Conservation (phyloP, 2,113 vertebrate species). For the Chlorodrepanis virens region DNA sequence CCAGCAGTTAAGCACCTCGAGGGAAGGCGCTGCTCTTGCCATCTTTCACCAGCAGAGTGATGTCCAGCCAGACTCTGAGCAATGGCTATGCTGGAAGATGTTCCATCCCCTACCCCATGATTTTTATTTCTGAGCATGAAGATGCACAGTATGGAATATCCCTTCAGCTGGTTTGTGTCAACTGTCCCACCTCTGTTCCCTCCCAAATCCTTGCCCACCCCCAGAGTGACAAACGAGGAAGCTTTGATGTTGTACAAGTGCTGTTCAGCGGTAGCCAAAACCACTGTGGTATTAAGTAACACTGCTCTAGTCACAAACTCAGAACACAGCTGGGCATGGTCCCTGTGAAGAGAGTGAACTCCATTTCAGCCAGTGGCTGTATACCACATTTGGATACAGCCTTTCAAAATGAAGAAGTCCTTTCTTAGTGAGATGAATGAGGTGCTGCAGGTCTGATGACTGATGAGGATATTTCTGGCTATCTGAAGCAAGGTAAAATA, state of each 20-base stretch:
- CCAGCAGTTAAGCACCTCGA: neutral
- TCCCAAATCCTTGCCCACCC: neutral
- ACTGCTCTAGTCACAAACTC: neutral
- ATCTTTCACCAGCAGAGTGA: fast-evolving
- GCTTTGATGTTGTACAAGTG: neutral
- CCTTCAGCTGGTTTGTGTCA: fast-evolving
- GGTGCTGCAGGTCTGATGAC: neutral
- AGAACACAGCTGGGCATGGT: neutral
- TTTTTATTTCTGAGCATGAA: neutral
- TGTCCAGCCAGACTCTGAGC: neutral
- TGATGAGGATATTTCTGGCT: neutral
- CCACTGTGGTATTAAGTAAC: neutral
- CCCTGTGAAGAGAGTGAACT: neutral
- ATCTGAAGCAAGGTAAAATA: neutral
- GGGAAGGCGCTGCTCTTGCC: fast-evolving
- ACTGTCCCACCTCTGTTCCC: neutral
- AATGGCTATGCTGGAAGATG: neutral
- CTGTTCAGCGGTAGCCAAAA: neutral
- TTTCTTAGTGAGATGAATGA: neutral
- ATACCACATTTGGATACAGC: neutral
- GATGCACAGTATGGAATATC: neutral
- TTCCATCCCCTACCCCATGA: neutral
- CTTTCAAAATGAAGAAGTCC: neutral
- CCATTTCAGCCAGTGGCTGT: neutral
- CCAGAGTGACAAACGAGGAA: neutral